Percentiles rank a stretch among this genome's conserved stretches.
Conservation (phyloP, 2,113 vertebrate genomes). For the Tyto alba region DNA sequence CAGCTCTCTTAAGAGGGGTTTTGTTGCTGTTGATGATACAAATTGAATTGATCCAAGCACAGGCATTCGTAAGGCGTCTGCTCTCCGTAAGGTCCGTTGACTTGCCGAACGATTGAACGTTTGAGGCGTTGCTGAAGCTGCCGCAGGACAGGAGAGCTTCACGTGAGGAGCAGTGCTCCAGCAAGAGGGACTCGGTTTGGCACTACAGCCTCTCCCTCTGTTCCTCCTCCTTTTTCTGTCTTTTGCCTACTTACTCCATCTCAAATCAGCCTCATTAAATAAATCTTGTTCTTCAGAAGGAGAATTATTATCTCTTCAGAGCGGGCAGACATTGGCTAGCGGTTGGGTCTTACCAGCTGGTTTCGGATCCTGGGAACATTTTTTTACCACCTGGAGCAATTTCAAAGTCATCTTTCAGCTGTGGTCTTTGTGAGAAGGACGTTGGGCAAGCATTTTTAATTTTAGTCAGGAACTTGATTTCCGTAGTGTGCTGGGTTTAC, state of each 20-base stretch:
- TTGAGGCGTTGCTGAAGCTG: not conserved
- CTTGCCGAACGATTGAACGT: not conserved
- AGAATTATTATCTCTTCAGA: not conserved
- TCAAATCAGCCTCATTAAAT: not conserved
- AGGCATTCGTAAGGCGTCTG: not conserved
- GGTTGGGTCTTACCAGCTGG: not conserved
- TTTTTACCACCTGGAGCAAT: accelerated
- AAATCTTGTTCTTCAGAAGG: not conserved
- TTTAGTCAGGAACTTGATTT: not conserved
- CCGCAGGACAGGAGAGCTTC: not conserved
- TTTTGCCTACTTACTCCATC: not conserved
- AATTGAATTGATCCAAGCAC: not conserved
- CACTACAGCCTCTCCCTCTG: not conserved
- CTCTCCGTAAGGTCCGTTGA: not conserved
- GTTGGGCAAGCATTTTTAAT: not conserved
- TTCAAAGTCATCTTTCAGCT: not conserved
- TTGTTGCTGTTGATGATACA: not conserved
- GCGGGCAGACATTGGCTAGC: not conserved
- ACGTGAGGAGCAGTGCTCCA: not conserved
- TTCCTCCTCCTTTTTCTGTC: not conserved
- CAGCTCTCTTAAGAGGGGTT: not conserved
- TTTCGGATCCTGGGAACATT: not conserved
- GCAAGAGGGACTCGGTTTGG: not conserved
- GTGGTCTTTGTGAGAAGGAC: not conserved
- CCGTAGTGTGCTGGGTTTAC: not conserved